Conservation (phyloP, 1,140 invertebrate genomes). For the Drosophila setifemur region DNA sequence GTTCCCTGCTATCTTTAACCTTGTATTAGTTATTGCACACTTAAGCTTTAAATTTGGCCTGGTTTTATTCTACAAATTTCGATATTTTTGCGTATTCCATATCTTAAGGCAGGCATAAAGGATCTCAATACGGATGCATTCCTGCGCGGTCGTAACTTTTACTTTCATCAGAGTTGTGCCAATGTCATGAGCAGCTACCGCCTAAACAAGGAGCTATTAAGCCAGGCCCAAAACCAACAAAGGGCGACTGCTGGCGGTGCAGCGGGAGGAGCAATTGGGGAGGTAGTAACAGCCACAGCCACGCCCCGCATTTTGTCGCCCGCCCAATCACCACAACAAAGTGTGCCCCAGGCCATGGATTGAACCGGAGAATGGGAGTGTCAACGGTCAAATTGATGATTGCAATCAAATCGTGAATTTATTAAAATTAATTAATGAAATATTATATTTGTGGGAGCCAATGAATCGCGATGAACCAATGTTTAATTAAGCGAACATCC, state of each 20-base stretch:
- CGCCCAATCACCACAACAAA: slow-evolving; percentile 68
- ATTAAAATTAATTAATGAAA: slow-evolving; percentile 73
- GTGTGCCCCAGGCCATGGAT: slow-evolving; percentile 55
- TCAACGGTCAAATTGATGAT: slow-evolving; percentile 16
- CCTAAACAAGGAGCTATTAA: slow-evolving; percentile 74
- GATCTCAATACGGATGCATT: slow-evolving; percentile 79
- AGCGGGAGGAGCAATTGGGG: slow-evolving; percentile 21
- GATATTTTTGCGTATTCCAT: slow-evolving; percentile 12
- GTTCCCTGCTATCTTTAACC: neutral
- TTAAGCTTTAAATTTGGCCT: neutral
- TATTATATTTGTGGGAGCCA: slow-evolving; percentile 65
- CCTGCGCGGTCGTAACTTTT: slow-evolving; percentile 79
- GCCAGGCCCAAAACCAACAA: slow-evolving; percentile 59
- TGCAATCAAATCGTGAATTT: slow-evolving; percentile 77
- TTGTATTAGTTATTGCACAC: slow-evolving; percentile 12
- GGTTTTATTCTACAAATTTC: slow-evolving; percentile 20
- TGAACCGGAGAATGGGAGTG: slow-evolving; percentile 4
- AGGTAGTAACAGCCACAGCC: slow-evolving; percentile 30
- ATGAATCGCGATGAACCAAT: slow-evolving; percentile 52
- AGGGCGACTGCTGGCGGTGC: slow-evolving; percentile 18
- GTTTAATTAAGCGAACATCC: slow-evolving; percentile 43
- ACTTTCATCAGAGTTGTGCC: slow-evolving; percentile 81
- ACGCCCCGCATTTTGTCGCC: slow-evolving; percentile 66
- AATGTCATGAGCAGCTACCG: slow-evolving; percentile 81
- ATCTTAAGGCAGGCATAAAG: slow-evolving; percentile 82